Conservation (phyloP, 2,113 vertebrate genomes). For the Psettodes erumei region DNA sequence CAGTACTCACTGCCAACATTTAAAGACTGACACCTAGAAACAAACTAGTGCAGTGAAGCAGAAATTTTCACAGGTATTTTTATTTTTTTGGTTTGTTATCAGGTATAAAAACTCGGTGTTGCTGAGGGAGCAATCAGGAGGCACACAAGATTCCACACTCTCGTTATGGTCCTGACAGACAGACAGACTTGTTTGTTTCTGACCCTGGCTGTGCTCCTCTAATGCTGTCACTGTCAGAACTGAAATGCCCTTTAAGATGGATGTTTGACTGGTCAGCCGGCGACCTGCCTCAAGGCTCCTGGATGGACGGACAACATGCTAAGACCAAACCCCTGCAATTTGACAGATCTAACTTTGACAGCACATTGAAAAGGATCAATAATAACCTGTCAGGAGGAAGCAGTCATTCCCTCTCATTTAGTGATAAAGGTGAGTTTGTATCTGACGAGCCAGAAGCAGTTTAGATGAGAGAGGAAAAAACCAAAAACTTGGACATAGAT, state of each 20-base stretch:
- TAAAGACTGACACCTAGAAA: slow-evolving; percentile 52
- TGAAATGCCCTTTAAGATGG: slow-evolving; percentile 73
- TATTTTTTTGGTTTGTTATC: not conserved
- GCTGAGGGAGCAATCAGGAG: slow-evolving; percentile 36
- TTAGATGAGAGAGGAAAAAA: slow-evolving; percentile 10
- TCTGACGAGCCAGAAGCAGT: slow-evolving; percentile 43
- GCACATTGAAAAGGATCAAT: slow-evolving; percentile 77
- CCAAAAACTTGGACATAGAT: slow-evolving; percentile 22
- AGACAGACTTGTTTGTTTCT: slow-evolving; percentile 60
- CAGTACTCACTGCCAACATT: slow-evolving; percentile 25
- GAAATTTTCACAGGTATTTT: not conserved
- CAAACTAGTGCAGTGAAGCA: slow-evolving; percentile 25
- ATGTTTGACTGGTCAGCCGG: slow-evolving; percentile 71
- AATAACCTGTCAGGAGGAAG: slow-evolving; percentile 73
- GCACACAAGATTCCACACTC: slow-evolving; percentile 34
- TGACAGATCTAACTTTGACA: slow-evolving; percentile 74
- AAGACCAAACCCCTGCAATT: slow-evolving; percentile 65
- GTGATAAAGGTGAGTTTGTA: slow-evolving; percentile 60
- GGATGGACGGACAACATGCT: slow-evolving; percentile 69
- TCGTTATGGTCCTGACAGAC: slow-evolving; percentile 53
- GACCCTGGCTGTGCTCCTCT: slow-evolving; percentile 53
- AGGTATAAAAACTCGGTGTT: slow-evolving; percentile 10
- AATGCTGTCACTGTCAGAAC: slow-evolving; percentile 69
- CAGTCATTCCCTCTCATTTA: slow-evolving; percentile 62
- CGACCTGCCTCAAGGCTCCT: slow-evolving; percentile 59